Base-by-base conservation (phyloP, 2,888 invertebrate species). In the Caenorhabditis becei region DNA sequence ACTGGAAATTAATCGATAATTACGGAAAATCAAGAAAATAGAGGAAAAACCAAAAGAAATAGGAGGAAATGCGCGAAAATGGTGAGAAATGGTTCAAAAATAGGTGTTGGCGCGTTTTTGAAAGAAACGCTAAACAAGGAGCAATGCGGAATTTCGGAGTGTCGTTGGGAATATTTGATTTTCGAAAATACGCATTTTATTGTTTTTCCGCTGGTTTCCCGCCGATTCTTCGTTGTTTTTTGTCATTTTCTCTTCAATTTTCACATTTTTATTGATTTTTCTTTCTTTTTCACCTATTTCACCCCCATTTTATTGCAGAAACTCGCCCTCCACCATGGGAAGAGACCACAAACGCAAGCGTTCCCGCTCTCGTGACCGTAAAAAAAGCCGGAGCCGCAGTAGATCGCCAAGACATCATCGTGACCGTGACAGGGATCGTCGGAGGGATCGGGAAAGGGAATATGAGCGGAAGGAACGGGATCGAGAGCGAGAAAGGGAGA, bases 331-430 rank as follows among this genome's bases (percentile, higher is more conserved):
- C 24, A 53, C 0, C 16, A 82, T 82, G 82, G 79, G 67, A 41
- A 65, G 49, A 41, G 61, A 65, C 20, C 63, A 77, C 67, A 63
- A 77, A 56, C 44, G 77, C 18, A 71, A 72, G 24, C 67, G 83
- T 16, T 77, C 80, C 0, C 67, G 80, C 5, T 71, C 71, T 26
- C 66, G 58, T 32, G 83, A 83, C 3, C 58, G 83, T 5, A 77
- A 85, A 28, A 59, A 78, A 4, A 69, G 69, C 8, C 58, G 72
- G 23, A 80, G 81, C 24, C 62, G 67, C 0, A 66, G 66, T 24
- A 37, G 75, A n/a, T 75, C 75, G 20, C 75, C 78, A 18, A 32
- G 56, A 1, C 32, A 56, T 35, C 56, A 28, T 4, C 56, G 56
- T 16, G 56, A 65, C 14, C 61, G 65, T 2, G 47, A 51, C 11